A percentile compares a stretch with the other conserved stretches of the same genome.
phyloP scores from a whole-genome alignment of 1,140 invertebrate species.

The Doryteuthis pealeii region DNA sequence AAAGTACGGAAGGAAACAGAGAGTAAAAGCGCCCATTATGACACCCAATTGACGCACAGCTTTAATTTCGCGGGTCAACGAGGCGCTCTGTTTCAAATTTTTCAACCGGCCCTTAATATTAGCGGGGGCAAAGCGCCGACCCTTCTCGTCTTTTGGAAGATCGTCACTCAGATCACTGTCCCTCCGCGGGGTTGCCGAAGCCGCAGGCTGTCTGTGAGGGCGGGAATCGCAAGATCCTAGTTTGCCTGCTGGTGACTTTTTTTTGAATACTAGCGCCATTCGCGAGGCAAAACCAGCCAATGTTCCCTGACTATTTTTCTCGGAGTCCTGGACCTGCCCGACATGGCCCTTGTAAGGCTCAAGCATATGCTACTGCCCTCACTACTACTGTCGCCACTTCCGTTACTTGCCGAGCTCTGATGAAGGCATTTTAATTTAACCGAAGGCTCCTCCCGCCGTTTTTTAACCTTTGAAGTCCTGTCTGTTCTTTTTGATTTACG shows the following conservation, averaged over 20 bases:
- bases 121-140: constrained; percentile 28
- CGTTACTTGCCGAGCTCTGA: no score
- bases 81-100: constrained; percentile 45
- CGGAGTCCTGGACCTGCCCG: constrained; percentile 30
- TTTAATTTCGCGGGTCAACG: constrained; percentile 66
- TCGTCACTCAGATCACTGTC: constrained; percentile 7
- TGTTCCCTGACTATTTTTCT: constrained; percentile 36
- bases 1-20: constrained; percentile 71
- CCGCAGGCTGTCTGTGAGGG: background rate
- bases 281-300: constrained; percentile 10
- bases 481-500: no score
- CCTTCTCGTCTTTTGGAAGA: constrained; percentile 16
- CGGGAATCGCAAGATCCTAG: constrained; percentile 16
- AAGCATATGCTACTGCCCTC: constrained; percentile 30
- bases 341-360: no score
- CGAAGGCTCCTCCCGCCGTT: background rate
- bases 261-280: constrained; percentile 8
- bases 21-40: constrained; percentile 69
- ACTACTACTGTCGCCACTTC: constrained; percentile 26
- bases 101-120: constrained; percentile 41
- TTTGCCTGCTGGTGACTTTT: constrained; percentile 18
- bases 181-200: background rate
- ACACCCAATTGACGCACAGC: constrained; percentile 70
- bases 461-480: background rate
- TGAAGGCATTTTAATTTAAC: no score